Evolutionary conservation across 2,797 vertebrate genomes (phyloP), one percentile per base, ranked within the genome.

Genomic region (Leuciscus waleckii): DNA sequence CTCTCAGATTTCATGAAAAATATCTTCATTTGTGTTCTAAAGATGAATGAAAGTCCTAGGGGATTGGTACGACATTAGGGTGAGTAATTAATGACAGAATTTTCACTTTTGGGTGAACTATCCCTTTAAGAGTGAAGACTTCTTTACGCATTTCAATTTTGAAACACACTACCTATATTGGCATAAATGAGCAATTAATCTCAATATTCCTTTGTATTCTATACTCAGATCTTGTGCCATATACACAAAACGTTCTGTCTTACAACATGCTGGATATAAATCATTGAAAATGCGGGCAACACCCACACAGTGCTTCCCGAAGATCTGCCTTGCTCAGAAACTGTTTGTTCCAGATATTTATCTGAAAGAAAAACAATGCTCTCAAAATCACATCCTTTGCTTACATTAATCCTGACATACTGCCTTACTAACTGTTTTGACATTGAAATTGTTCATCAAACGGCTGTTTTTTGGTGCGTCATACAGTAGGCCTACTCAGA

Each of bases 301-400:
- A 70, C 17, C 16, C 37, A 17, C 61, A 14, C 54, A 32, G 41
- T 2, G 21, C 13, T 67, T 76, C 13, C 17, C 1, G 39, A 58
- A 70, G 37, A 54, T 19, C 46, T 78, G n/a, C 39, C 21, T 68
- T 54, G 43, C 43, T 43, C n/a, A 58, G 32, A 14, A 26, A 73
- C 19, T 80, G 43, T 68, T 83, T 73, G 83, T 80, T 84, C 19
- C 26, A 35, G 83, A 84, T 78, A 78, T 70, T 46, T 70, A 84
- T 83, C 65, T 58, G 9, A 84, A 46, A 78, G 43, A 7, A 77
- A 67, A 68, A 1, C 35, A 68, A 29, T 17, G 19, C 49, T 56
- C n/a, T 84, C 17, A 56, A 41, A 67, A 69, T 46, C 35, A 67
- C 49, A 58, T 78, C 65, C 63, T 16, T 58, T 70, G 83, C 78